Conservation (phyloP, 2,888 invertebrate genomes). For the Aphodius granarius region DNA sequence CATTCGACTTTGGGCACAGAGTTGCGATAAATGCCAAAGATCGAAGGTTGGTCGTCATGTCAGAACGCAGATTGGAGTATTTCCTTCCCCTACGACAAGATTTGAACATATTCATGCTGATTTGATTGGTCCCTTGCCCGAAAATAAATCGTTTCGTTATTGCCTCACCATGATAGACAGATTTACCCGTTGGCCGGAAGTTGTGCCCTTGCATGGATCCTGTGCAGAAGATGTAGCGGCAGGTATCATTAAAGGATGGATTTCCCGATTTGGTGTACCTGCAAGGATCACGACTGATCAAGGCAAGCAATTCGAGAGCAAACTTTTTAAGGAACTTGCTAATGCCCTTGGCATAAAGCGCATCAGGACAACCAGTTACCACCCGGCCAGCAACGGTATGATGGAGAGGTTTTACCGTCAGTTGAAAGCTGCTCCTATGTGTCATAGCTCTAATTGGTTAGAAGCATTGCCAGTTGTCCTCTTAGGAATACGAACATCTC, state of each 20-base stretch:
- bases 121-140: conserved; percentile 51
- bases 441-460: too few species aligned
- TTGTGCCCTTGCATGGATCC: conserved; percentile 41
- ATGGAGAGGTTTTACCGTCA: conserved; percentile 32
- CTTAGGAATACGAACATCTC: conserved; percentile 22
- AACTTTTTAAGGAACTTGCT: too few species aligned
- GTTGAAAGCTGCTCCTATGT: conserved; percentile 28
- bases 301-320: too few species aligned
- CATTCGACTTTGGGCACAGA: too few species aligned
- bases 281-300: too few species aligned
- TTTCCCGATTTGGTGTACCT: too few species aligned
- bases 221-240: conserved; percentile 22
- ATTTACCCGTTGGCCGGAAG: conserved; percentile 42
- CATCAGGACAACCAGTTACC: conserved; percentile 31
- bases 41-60: too few species aligned
- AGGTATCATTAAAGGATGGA: too few species aligned
- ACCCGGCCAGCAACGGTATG: conserved; percentile 33
- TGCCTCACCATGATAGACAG: conserved; percentile 45
- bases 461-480: conserved; percentile 26
- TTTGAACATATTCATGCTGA: conserved; percentile 52
- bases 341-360: conserved; percentile 20
- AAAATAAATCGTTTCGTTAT: conserved; percentile 39
- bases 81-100: too few species aligned
- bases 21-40: too few species aligned
- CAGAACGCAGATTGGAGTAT: too few species aligned